Evolutionary conservation across 2,888 invertebrate species (phyloP), one percentile per base, ranked within the genome.

Genomic region (Pelosia muscerda): DNA sequence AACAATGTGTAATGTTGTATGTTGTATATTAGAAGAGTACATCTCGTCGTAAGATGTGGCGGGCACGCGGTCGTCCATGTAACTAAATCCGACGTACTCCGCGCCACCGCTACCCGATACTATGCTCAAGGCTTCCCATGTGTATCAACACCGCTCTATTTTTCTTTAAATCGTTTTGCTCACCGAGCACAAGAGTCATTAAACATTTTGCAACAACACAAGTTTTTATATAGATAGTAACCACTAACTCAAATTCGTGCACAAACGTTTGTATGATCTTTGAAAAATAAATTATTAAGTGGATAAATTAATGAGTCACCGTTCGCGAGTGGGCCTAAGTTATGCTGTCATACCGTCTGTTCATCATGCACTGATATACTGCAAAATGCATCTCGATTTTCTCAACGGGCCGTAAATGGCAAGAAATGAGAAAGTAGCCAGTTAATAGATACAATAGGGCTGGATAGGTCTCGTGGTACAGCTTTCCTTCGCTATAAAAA

Each of bases 401-500:
- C 93, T 92, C 90, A 89, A 88, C 90, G 85, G 86, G 85, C 93
- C 92, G 88, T 94, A 93, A 91, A 94, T 88, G 94, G 94, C 85
- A 91, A 87, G 93, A 92, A 93, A 92, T 92, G 90, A 91, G 94
- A 95, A 94, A 95, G 94, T 93, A 90, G 89, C 87, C 85, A 76
- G 87, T 86, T 93, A 94, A 94, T 94, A 94, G 93, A 94, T 94
- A 94, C 94, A 95, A 95, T 95, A 94, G 94, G 94, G 93, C 92
- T 89, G 87, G 87, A 88, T 92, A 90, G 88, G 90, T 89, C 89
- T 87, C 81, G 89, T 86, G 79, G 81, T 81, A 86, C 90, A 90
- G 91, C 94, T 94, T 94, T 94, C 94, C 88, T 92, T 83, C 81
- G 76, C 72, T 67, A 87, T 86, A 94, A 94, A 94, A 94, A 94